Evolutionary conservation across 2,888 invertebrate species (phyloP).

Genomic region (Dorcus hopei): DNA sequence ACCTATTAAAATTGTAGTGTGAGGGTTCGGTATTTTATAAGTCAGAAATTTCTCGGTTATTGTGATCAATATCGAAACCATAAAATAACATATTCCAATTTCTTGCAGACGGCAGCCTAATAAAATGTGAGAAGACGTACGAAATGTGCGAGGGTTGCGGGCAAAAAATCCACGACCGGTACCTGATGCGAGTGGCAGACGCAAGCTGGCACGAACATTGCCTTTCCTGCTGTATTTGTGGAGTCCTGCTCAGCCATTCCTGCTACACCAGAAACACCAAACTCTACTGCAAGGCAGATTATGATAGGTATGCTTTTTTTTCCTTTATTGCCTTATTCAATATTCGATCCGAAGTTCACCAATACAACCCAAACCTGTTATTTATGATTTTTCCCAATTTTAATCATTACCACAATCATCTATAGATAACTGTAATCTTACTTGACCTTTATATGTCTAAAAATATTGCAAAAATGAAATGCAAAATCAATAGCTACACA

Average conservation of each 20-base stretch:
- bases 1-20: too few relatives aligned
- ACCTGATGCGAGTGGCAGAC: conserved; percentile 91
- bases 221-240: conserved; percentile 92
- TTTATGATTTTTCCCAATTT: too few relatives aligned
- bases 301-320: conserved; percentile 73
- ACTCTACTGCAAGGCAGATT: conserved; percentile 95
- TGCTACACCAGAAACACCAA: conserved; percentile 94
- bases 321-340: neutral
- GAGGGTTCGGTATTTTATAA: too few relatives aligned
- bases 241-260: conserved; percentile 82
- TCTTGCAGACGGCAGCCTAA: conserved; percentile 46
- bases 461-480: too few relatives aligned
- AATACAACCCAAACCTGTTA: neutral
- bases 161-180: conserved; percentile 91
- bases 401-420: too few relatives aligned
- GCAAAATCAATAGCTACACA: too few relatives aligned
- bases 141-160: conserved; percentile 94
- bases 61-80: too few relatives aligned
- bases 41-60: too few relatives aligned
- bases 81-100: neutral
- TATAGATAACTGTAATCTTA: too few relatives aligned
- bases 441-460: too few relatives aligned
- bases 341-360: neutral
- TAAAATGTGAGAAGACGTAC: conserved; percentile 76
- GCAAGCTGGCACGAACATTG: conserved; percentile 97